These are phyloP conservation scores for Apis dorsata DNA, from an alignment of 1,140 invertebrate species.

Conservation along the genomic window DNA sequence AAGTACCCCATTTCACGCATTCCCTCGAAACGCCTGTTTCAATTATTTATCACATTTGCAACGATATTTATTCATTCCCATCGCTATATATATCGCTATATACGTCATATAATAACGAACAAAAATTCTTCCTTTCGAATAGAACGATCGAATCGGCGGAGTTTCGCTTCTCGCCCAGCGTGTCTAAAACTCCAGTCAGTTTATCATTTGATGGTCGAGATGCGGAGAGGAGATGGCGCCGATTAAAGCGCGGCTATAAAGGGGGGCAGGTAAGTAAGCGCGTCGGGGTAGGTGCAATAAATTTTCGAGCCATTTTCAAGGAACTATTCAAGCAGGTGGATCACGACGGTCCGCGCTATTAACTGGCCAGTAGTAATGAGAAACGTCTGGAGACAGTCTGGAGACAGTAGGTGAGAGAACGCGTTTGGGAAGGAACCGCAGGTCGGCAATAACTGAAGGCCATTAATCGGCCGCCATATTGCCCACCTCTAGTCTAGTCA, in stretches of 20 bases:
- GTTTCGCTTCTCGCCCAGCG: too few relatives aligned
- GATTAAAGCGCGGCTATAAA: conserved; percentile 8
- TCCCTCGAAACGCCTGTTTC: too few relatives aligned
- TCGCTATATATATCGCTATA: too few relatives aligned
- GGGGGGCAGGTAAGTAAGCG: too few relatives aligned
- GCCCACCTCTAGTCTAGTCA: conserved; percentile 62
- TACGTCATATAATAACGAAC: too few relatives aligned
- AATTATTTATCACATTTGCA: too few relatives aligned
- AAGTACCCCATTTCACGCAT: too few relatives aligned
- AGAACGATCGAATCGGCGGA: too few relatives aligned
- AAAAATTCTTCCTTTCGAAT: too few relatives aligned
- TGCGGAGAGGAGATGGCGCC: too few relatives aligned
- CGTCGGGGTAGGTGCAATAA: conserved; percentile 16
- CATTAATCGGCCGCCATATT: conserved; percentile 74
- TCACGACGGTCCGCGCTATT: conserved; percentile 53
- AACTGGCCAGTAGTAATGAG: conserved; percentile 61
- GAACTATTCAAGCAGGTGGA: conserved; percentile 38
- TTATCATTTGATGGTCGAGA: neutral
- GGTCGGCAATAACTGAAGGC: conserved; percentile 68
- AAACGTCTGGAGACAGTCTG: conserved; percentile 65
- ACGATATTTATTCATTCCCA: too few relatives aligned
- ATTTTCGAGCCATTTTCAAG: conserved; percentile 33
- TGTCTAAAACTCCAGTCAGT: too few relatives aligned
- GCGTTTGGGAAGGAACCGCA: neutral
- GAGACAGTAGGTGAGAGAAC: conserved; percentile 43